A percentile compares a stretch with the other conserved stretches of the same genome.
These are phyloP conservation scores for Coreius guichenoti DNA, from an alignment of 2,797 vertebrate genomes.

Conservation along the genomic window DNA sequence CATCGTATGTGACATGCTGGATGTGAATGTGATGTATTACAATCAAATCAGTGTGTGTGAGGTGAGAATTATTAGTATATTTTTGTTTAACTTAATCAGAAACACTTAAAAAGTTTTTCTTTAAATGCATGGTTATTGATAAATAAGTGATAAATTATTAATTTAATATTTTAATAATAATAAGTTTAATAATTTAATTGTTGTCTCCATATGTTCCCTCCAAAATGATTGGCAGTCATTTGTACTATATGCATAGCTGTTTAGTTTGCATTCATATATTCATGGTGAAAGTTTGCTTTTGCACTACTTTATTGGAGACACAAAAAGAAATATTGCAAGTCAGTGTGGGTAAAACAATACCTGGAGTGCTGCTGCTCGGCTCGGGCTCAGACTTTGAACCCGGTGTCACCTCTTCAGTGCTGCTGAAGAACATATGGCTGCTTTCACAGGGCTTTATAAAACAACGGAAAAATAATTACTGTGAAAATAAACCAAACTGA, in stretches of 20 bases:
- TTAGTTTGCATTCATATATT: not conserved
- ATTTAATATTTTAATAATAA: not conserved
- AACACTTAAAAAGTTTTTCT: not conserved
- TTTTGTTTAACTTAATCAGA: not conserved
- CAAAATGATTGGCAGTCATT: not conserved
- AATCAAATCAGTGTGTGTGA: not conserved
- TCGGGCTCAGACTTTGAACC: constrained; percentile 57
- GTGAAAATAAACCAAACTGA: not conserved
- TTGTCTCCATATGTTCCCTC: not conserved
- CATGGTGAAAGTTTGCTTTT: not conserved
- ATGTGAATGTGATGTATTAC: not conserved
- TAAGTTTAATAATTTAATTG: not conserved
- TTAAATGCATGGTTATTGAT: too few relatives aligned
- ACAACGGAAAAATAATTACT: not conserved
- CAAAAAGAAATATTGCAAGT: not conserved
- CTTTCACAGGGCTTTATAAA: not conserved
- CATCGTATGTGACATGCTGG: not conserved
- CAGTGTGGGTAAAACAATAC: not conserved
- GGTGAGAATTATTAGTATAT: not conserved
- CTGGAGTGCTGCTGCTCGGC: constrained; percentile 37
- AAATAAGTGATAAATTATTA: not conserved
- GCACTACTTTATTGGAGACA: not conserved
- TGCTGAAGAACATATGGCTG: constrained; percentile 71
- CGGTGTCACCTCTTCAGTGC: constrained; percentile 74
- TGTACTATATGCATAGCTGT: not conserved